Evolutionary conservation across 2,888 invertebrate species (phyloP).

Genomic region (Acronicta aceris): DNA sequence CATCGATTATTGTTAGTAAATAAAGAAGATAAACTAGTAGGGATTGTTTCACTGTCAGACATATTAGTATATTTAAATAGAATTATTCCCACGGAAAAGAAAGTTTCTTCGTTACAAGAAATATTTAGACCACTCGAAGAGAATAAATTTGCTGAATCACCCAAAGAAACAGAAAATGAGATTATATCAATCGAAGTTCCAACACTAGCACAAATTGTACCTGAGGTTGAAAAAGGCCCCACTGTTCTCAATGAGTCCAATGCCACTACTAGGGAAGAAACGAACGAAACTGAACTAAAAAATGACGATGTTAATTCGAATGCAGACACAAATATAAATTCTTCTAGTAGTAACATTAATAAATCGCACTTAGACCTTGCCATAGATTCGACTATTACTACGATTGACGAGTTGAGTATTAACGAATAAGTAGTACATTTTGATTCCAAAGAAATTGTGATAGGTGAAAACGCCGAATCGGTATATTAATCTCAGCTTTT

Average conservation of each 20-base stretch:
- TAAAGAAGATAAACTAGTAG: slow-evolving; percentile 85
- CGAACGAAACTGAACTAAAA: slow-evolving; percentile 60
- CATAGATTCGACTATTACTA: slow-evolving; percentile 53
- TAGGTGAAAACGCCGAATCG: slow-evolving; percentile 80
- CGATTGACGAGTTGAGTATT: slow-evolving; percentile 59
- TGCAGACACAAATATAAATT: slow-evolving; percentile 55
- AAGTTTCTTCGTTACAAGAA: slow-evolving; percentile 85
- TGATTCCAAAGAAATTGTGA: slow-evolving; percentile 87
- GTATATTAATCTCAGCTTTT: slow-evolving; percentile 85
- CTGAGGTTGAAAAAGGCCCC: slow-evolving; percentile 66
- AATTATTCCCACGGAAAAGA: slow-evolving; percentile 85
- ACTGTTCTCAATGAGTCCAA: slow-evolving; percentile 53
- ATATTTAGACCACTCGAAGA: slow-evolving; percentile 85
- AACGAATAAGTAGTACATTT: slow-evolving; percentile 69
- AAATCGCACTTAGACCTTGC: slow-evolving; percentile 60
- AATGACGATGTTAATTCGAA: slow-evolving; percentile 58
- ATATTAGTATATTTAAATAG: slow-evolving; percentile 87
- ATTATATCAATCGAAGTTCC: slow-evolving; percentile 83
- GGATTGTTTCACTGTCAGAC: slow-evolving; percentile 86
- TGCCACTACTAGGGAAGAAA: slow-evolving; percentile 45
- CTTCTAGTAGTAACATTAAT: slow-evolving; percentile 58
- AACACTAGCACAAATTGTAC: slow-evolving; percentile 68
- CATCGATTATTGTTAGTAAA: slow-evolving; percentile 88
- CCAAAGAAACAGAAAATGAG: slow-evolving; percentile 83
- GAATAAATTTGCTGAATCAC: slow-evolving; percentile 82